Percentiles rank a stretch among this genome's conserved stretches.
Evolutionary conservation across 2,888 invertebrate species (phyloP).

Genomic region (Pandemis corylana): DNA sequence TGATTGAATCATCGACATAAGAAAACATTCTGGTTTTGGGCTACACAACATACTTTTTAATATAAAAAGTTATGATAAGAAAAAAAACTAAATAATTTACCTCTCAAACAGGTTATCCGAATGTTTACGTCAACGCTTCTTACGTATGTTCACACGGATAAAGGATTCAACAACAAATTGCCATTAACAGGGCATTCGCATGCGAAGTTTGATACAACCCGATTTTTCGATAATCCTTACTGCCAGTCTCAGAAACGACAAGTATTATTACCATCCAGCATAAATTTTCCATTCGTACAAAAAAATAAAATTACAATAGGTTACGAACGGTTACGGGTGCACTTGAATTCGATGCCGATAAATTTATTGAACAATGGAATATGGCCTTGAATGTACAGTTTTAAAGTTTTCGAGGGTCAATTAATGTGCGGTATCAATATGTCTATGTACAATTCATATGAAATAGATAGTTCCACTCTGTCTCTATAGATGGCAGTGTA

Average conservation of each 20-base stretch:
- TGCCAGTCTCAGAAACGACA: not conserved
- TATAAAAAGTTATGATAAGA: not conserved
- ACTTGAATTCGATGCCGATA: too few species aligned
- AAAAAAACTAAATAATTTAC: not conserved
- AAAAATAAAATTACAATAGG: too few species aligned
- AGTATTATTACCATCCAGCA: not conserved
- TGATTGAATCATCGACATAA: not conserved
- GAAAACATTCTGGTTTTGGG: not conserved
- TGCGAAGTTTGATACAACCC: not conserved
- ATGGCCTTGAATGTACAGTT: too few species aligned
- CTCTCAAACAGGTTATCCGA: not conserved
- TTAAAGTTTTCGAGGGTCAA: too few species aligned
- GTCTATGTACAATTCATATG: too few species aligned
- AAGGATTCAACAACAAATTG: not conserved
- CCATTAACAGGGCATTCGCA: slow-evolving; percentile 4
- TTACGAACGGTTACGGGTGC: too few species aligned
- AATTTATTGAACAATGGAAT: too few species aligned
- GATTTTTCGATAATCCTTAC: not conserved
- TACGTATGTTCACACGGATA: not conserved
- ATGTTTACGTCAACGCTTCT: not conserved
- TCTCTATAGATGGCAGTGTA: too few species aligned
- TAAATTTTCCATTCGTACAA: too few species aligned
- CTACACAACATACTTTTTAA: not conserved
- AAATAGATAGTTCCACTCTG: too few species aligned
- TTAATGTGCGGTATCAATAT: too few species aligned